Percentiles rank a stretch among this genome's conserved stretches.
These are phyloP conservation scores for Eueides isabella DNA, from an alignment of 1,140 invertebrate species.

Conservation along the genomic window DNA sequence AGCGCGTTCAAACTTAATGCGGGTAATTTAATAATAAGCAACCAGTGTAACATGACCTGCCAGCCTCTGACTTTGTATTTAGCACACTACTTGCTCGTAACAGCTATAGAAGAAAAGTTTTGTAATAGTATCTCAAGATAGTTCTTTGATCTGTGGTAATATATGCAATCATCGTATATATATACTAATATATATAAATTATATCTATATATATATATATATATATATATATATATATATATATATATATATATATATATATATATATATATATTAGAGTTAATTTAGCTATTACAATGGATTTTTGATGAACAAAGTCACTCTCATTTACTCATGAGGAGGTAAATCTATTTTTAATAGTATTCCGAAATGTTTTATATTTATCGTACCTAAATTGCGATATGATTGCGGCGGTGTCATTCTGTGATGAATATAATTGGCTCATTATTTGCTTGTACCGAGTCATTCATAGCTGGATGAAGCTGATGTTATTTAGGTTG, in stretches of 20 bases:
- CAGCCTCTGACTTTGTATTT: constrained; percentile 11
- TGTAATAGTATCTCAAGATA: not conserved
- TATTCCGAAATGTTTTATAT: constrained; percentile 52
- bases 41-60: constrained; percentile 28
- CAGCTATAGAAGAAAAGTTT: not conserved
- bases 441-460: constrained; percentile 57
- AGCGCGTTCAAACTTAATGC: constrained; percentile 54
- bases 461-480: constrained; percentile 62
- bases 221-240: too few relatives aligned
- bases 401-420: constrained; percentile 65
- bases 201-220: too few relatives aligned
- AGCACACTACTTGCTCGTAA: not conserved
- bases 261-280: too few relatives aligned
- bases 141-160: not conserved
- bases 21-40: constrained; percentile 61
- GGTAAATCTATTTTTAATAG: constrained; percentile 76
- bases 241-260: too few relatives aligned
- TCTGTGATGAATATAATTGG: constrained; percentile 68
- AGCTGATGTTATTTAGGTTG: constrained; percentile 72
- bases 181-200: too few relatives aligned
- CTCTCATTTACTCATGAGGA: constrained; percentile 2
- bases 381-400: constrained; percentile 53
- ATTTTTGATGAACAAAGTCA: not conserved
- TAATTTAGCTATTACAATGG: too few relatives aligned
- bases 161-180: too few relatives aligned